A percentile compares a stretch with the other conserved stretches of the same genome.
Conservation (phyloP, 2,888 invertebrate species). For the Drosophila pseudotakahashii region DNA sequence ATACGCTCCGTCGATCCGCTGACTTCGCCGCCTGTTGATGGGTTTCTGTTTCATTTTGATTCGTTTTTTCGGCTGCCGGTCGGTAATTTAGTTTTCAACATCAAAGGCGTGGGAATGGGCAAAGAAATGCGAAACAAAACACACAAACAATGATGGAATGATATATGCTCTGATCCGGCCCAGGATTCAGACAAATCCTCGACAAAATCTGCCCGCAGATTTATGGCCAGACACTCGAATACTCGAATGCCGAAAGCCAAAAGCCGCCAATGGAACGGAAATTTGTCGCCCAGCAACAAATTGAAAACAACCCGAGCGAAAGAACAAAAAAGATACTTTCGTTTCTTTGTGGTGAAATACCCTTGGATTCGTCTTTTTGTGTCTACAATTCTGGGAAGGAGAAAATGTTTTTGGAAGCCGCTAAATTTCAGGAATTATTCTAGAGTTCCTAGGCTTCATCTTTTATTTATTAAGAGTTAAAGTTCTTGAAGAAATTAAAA, state of each 20-base stretch:
- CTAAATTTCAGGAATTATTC: constrained; percentile 5
- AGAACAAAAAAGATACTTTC: constrained; percentile 30
- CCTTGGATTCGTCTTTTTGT: constrained; percentile 4
- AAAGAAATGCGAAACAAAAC: neutral
- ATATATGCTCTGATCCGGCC: constrained; percentile 56
- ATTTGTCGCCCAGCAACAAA: constrained; percentile 76
- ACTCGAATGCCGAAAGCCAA: constrained; percentile 29
- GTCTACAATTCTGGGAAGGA: constrained; percentile 16
- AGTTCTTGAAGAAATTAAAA: neutral
- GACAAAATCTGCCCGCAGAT: constrained; percentile 47
- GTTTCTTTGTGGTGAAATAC: constrained; percentile 31
- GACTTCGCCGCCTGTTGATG: constrained; percentile 34
- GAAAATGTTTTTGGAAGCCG: neutral
- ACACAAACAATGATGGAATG: constrained; percentile 40
- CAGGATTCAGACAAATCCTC: constrained; percentile 69
- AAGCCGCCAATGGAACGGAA: constrained; percentile 75
- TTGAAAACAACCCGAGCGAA: constrained; percentile 54
- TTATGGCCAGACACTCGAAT: constrained; percentile 51
- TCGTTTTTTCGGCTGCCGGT: constrained; percentile 34
- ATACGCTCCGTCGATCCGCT: constrained; percentile 38
- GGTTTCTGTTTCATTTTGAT: constrained; percentile 27
- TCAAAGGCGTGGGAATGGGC: constrained; percentile 74
- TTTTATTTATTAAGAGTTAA: neutral
- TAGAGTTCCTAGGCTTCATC: neutral
- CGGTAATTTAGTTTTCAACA: constrained; percentile 74